Base-by-base conservation (phyloP, 1,140 invertebrate species). In the Episyrphus balteatus region DNA sequence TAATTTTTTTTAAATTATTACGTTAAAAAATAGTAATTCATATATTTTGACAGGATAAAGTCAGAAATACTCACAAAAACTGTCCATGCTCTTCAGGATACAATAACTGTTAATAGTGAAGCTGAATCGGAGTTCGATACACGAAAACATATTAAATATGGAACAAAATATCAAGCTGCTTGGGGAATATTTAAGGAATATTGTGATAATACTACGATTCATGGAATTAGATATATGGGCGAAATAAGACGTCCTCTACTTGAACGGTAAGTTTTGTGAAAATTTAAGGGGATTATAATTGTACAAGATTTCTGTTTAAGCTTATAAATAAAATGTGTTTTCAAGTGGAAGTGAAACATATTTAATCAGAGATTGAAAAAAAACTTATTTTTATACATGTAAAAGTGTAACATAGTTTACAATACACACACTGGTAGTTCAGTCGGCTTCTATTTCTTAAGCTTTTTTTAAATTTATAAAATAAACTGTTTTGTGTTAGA, bases 181-280 rank as follows among this genome's bases (percentile, higher is more conserved):
- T 64, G 58, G 52, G 63, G 59, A n/a, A 66, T 66, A 21, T 57
- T 66, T 6, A 60, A 61, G 18, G 64, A 68, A 42, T 68, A 68
- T 31, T 68, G 62, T 36, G 59, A 67, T 48, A 63, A 63, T 26
- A 67, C 61, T 38, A 68, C 65, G 2, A 66, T 71, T 17, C 70
- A 71, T 36, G 69, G 70, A 38, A 57, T 71, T 1, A 59, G 64
- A 10, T 71, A 71, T 55, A 46, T 71, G 36, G 69, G 69, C 18
- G 69, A 70, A 55, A 58, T 62, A 47, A 68, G 62, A 44, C 54
- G 66, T 3, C 67, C 67, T 2, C 55, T 54, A 8, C 43, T 59
- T 21, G 69, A 69, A 55, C 61, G 61, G 61, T 60, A 44, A 37
- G 38, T 33, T 33, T 13, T n/a, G n/a, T n/a, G n/a, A n/a, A n/a